These are phyloP conservation scores for Drosophila atroscutellata DNA, from an alignment of 2,888 invertebrate species.

Conservation along the genomic window DNA sequence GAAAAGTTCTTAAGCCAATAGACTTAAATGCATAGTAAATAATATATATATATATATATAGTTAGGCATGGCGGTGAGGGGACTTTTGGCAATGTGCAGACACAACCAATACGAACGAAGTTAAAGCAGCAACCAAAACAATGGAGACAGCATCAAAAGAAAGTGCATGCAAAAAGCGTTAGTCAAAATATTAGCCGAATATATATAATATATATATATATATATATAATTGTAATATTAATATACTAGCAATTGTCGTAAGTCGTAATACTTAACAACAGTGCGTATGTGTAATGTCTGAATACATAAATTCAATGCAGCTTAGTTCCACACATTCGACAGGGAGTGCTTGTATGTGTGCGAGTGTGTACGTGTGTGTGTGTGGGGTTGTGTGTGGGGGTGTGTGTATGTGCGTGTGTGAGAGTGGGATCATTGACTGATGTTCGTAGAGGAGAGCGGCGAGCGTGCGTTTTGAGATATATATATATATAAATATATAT, in stretches of 20 bases:
- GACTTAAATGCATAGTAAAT: constrained; percentile 46
- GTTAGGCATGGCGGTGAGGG: constrained; percentile 58
- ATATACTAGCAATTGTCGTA: constrained; percentile 53
- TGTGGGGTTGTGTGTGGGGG: constrained; percentile 3
- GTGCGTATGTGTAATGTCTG: constrained; percentile 55
- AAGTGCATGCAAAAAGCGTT: constrained; percentile 51
- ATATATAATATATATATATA: constrained; percentile 30
- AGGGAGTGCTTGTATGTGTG: constrained; percentile 14
- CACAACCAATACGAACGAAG: constrained; percentile 28
- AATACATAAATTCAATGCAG: constrained; percentile 1
- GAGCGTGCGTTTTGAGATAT: constrained; percentile 14
- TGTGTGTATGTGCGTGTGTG: constrained; percentile 10
- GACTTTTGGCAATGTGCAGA: constrained; percentile 30
- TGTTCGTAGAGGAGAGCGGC: constrained; percentile 37
- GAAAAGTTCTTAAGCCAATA: constrained; percentile 44
- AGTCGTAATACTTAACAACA: constrained; percentile 51
- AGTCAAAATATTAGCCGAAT: constrained; percentile 69
- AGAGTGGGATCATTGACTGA: constrained; percentile 63
- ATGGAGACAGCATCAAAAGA: constrained; percentile 37
- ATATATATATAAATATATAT: constrained; percentile 5
- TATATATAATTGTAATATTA: constrained; percentile 49
- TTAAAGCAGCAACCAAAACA: constrained; percentile 37
- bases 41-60: no score
- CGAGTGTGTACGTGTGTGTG: not conserved
- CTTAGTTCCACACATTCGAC: constrained; percentile 12